Evolutionary conservation across 1,140 invertebrate species (phyloP), one percentile per base, ranked within the genome.

Genomic region (Drosophila mayri): DNA sequence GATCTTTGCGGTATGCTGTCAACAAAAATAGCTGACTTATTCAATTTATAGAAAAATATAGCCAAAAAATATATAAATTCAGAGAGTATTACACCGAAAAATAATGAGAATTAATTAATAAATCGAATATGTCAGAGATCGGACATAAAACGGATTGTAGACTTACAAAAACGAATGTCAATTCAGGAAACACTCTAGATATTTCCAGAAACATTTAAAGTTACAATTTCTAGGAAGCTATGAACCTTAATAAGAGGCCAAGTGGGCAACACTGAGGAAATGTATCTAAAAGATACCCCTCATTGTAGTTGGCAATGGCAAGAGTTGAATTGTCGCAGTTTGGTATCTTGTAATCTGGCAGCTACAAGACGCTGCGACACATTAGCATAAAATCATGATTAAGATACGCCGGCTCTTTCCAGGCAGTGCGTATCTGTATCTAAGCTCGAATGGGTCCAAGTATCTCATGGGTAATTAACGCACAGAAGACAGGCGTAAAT

Each of bases 371-470:
- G 75, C 70, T 90, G 87, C 81, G 87, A 82, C 81, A 88, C 87
- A 91, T 91, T 91, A 91, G 87, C 87, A 91, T 91, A 91, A 91
- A 91, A 91, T 91, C 88, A 81, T 86, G 81, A 80, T 91, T 91
- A 91, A 91, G 87, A 91, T 91, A 91, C 82, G 25, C 11, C 28
- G 25, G 11, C 28, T n/a, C 59, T 73, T 72, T 63, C 16, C 28
- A 44, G 72, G 61, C 68, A 57, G 63, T 84, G 67, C 77, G 80
- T 87, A 77, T 37, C 41, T 40, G 61, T 76, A 76, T 76, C 61
- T 72, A 50, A 57, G 72, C 43, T 76, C 0, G 10, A 87, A 82
- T 79, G 75, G 55, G 50, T 44, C 32, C 20, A 78, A 78, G 71
- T 68, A 76, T 77, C 82, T 82, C 62, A 50, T 38, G 58, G 72